These are phyloP conservation scores for Tetragonula carbonaria DNA, from an alignment of 2,888 invertebrate genomes.

Conservation along the genomic window DNA sequence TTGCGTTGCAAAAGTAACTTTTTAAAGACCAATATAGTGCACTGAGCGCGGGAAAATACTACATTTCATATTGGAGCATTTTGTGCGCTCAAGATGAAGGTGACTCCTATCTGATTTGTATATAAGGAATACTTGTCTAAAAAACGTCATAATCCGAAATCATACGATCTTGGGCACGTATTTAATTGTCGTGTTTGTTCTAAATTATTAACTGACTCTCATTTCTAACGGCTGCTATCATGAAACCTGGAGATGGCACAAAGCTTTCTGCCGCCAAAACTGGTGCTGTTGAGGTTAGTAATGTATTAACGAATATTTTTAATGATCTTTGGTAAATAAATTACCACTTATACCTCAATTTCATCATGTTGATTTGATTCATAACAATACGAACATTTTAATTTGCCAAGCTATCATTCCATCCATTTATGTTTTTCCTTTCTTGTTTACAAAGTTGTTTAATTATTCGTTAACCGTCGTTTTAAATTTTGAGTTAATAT, in stretches of 20 bases:
- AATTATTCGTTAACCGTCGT: not conserved
- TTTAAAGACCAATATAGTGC: not conserved
- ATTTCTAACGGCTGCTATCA: conserved; percentile 57
- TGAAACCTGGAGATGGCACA: conserved; percentile 78
- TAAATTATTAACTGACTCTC: conserved; percentile 27
- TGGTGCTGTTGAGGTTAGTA: conserved; percentile 77
- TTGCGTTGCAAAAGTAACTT: conserved; percentile 10
- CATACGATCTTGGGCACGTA: not conserved
- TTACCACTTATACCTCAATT: not conserved
- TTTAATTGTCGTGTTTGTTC: not conserved
- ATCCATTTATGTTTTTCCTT: not conserved
- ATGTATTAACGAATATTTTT: not conserved
- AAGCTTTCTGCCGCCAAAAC: conserved; percentile 77
- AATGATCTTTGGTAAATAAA: not conserved
- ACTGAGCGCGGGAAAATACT: conserved; percentile 37
- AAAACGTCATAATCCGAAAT: not conserved
- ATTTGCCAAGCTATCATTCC: not conserved
- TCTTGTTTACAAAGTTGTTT: not conserved
- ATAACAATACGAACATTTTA: not conserved
- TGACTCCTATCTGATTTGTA: not conserved
- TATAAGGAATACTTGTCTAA: conserved; percentile 1
- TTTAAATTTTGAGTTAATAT: not conserved
- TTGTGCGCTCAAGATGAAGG: not conserved
- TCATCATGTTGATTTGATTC: not conserved
- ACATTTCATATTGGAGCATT: not conserved